Percentiles rank a stretch among this genome's conserved stretches.
Evolutionary conservation across 2,888 invertebrate genomes (phyloP).

Genomic region (Cynaeus angustus): DNA sequence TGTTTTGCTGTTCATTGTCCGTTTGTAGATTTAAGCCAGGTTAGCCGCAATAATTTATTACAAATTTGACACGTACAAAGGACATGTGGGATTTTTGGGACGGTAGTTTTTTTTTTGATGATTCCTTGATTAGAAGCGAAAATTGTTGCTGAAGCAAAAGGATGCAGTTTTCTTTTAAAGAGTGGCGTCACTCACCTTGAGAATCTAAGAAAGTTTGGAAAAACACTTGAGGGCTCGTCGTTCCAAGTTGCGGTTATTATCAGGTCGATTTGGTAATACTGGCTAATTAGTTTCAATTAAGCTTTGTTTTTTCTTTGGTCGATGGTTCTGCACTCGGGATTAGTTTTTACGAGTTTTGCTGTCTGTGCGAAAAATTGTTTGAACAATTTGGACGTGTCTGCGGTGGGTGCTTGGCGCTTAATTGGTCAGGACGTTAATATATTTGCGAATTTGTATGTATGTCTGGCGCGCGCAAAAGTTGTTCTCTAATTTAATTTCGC

Average conservation of each 20-base stretch:
- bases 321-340: slow-evolving; percentile 16
- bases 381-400: slow-evolving; percentile 34
- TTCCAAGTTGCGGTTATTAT: slow-evolving; percentile 22
- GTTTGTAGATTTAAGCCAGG: slow-evolving; percentile 38
- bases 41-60: slow-evolving; percentile 38
- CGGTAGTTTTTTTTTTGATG: background rate
- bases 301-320: slow-evolving; percentile 13
- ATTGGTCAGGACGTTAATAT: slow-evolving; percentile 41
- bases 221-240: slow-evolving; percentile 29
- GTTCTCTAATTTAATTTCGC: slow-evolving; percentile 51
- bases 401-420: slow-evolving; percentile 30
- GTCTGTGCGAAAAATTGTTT: slow-evolving; percentile 23
- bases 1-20: slow-evolving; percentile 46
- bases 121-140: background rate
- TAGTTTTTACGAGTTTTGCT: slow-evolving; percentile 21
- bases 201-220: slow-evolving; percentile 9
- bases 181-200: slow-evolving; percentile 17
- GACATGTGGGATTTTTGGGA: slow-evolving; percentile 20
- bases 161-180: background rate
- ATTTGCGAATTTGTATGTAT: slow-evolving; percentile 46
- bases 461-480: slow-evolving; percentile 44
- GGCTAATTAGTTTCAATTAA: slow-evolving; percentile 27
- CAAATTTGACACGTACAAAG: slow-evolving; percentile 39
- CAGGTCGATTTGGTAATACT: slow-evolving; percentile 19
- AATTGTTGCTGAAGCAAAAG: background rate